Evolutionary conservation across 2,888 invertebrate species (phyloP), one percentile per base, ranked within the genome.

Genomic region (Troides helena): DNA sequence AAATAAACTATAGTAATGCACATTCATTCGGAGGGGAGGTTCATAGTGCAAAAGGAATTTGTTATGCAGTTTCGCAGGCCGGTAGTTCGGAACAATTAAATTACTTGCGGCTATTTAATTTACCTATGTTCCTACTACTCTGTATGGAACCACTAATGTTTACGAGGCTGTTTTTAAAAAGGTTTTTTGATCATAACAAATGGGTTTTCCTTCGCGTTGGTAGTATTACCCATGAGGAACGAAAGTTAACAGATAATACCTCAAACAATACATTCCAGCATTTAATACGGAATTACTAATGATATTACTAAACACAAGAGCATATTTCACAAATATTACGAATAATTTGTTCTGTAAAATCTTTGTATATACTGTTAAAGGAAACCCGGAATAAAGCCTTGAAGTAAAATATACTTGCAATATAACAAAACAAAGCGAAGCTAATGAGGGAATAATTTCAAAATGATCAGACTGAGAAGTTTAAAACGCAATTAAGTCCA

Each of bases 391-490:
- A 43, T 43, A 0, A 43, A 10, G 12, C 7, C 43, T 43, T 12
- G 12, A 43, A 43, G 12, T 46, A 14, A 46, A 46, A 46, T 14
- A 46, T 46, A 46, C 14, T 12, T 10, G 23, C 58, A 25, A 60
- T 36, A 23, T 30, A 30, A 60, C 7, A 36, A 61, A 61, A 61
- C n/a, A 43, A 25, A 65, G 57, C 8, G 7, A 2, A 3, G 58
- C 58, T 65, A 65, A 65, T 59, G 59, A 62, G 57, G 53, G 43
- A 62, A 57, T 67, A 25, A 57, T 62, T 62, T 85, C 86, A 88
- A 86, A 82, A 84, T 82, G 84, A 86, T 82, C 78, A 88, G 90
- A 90, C 91, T 91, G 90, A 88, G 89, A 92, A 92, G 83, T 91
- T 90, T 80, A 76, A 86, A 90, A 92, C 90, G 91, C 86, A 90